These are phyloP conservation scores for Virgularia gustaviana DNA, from an alignment of 92 coral and sea anemone species.

Conservation along the genomic window DNA sequence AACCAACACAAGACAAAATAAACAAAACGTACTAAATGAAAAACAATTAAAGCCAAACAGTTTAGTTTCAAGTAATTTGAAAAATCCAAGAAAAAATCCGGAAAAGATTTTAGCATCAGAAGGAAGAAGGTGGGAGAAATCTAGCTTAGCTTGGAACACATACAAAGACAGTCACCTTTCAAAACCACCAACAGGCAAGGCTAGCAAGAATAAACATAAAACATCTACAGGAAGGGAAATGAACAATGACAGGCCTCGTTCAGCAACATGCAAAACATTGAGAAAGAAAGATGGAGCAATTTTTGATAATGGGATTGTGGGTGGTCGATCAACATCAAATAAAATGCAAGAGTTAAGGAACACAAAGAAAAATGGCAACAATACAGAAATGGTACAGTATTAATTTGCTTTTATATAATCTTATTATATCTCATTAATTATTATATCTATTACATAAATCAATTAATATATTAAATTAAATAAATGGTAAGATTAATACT, in stretches of 20 bases:
- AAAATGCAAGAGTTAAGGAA: slow-evolving; percentile 3
- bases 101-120: slow-evolving; percentile 28
- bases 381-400: slow-evolving; percentile 17
- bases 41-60: background rate
- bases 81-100: background rate
- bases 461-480: too few relatives aligned
- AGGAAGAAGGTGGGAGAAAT: slow-evolving; percentile 87
- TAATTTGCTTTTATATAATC: too few relatives aligned
- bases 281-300: background rate
- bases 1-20: background rate
- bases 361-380: background rate
- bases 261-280: slow-evolving; percentile 1
- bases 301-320: background rate
- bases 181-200: slow-evolving; percentile 64
- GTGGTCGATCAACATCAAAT: slow-evolving; percentile 22
- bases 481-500: too few relatives aligned
- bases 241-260: background rate
- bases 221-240: background rate
- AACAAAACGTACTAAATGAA: slow-evolving; percentile 6
- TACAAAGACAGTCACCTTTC: slow-evolving; percentile 70
- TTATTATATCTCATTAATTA: too few relatives aligned
- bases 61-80: background rate
- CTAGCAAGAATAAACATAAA: slow-evolving; percentile 15
- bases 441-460: too few relatives aligned
- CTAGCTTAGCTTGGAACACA: slow-evolving; percentile 84